Base-by-base conservation (phyloP, 2,113 vertebrate species). In the Poeciliopsis prolifica region DNA sequence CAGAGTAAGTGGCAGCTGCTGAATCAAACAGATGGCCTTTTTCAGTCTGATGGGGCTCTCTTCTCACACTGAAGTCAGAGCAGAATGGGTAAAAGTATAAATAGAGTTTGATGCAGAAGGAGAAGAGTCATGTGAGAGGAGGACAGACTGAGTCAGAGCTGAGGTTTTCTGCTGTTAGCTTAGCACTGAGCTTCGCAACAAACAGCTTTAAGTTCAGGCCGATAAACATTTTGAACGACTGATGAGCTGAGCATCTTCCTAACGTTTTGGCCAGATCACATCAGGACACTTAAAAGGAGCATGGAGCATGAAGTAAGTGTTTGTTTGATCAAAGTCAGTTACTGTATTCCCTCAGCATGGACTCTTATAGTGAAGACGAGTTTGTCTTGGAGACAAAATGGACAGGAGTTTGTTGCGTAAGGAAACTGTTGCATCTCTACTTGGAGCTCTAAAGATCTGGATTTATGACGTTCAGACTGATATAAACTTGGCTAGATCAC, bases 241-340 rank as follows among this genome's bases (percentile, higher is more conserved):
- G 44, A 48, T 58, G 24, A 58, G 24, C 51, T 3, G 51, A 58
- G 24, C 51, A 24, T 24, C 24, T 3, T 58, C 51, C 51, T 58
- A n/a, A 10, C 19, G 0, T 8, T n/a, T 58, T n/a, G 51, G 8
- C n/a, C 17, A 7, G 17, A 17, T 48, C 14, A 48, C 14, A 19
- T 19, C 44, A 17, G 17, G 44, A 48, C 44, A 5, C 44, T 48
- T 17, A 48, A 48, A 48, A 48, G 15, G 6, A 70, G 19, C 62
- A 67, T 61, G 76, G 54, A 72, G 44, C 19, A 28, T 28, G 48
- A 61, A 48, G 76, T 66, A 61, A 66, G 76, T 71, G 26, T n/a
- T 11, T n/a, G 11, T 26, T 58, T 26, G 51, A 22, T 24, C 33
- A 29, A 31, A 68, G 66, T 13, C 30, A n/a, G 31, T 35, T 64